Evolutionary conservation across 1,140 invertebrate species (phyloP).

Genomic region (Drosophila bocki): DNA sequence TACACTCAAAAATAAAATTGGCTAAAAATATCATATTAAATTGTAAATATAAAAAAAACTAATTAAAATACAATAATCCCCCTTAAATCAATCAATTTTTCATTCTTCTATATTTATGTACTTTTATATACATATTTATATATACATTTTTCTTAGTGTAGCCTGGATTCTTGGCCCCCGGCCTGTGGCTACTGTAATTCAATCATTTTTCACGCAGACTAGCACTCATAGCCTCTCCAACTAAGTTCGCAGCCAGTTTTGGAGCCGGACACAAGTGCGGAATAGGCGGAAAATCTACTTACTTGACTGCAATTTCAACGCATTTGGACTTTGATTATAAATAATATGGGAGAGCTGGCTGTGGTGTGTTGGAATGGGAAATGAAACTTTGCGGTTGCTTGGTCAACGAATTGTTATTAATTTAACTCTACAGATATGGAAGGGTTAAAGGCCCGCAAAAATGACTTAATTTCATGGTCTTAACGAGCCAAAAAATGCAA

Average conservation of each 20-base stretch:
- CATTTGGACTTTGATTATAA: slow-evolving; percentile 66
- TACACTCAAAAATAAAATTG: not conserved
- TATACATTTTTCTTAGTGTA: not conserved
- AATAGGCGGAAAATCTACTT: slow-evolving; percentile 21
- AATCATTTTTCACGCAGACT: slow-evolving; percentile 61
- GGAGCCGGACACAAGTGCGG: slow-evolving; percentile 12
- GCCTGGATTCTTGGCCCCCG: slow-evolving; percentile 13
- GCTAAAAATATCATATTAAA: not conserved
- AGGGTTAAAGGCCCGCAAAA: slow-evolving; percentile 18
- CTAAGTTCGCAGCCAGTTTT: slow-evolving; percentile 49
- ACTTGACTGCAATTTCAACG: slow-evolving; percentile 46
- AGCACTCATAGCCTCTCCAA: slow-evolving; percentile 25
- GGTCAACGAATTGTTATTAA: slow-evolving; percentile 27
- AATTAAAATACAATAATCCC: not conserved
- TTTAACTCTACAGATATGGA: slow-evolving; percentile 8
- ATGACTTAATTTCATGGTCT: slow-evolving; percentile 23
- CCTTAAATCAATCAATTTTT: not conserved
- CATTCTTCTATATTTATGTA: not conserved
- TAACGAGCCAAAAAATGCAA: slow-evolving; percentile 13
- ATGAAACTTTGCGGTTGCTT: slow-evolving; percentile 22
- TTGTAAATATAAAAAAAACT: not conserved
- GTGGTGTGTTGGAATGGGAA: slow-evolving; percentile 10
- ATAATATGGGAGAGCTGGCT: slow-evolving; percentile 22
- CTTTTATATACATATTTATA: not conserved
- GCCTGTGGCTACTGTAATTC: slow-evolving; percentile 56